phyloP scores from a whole-genome alignment of 2,113 vertebrate species.

The Lanius ludovicianus region DNA sequence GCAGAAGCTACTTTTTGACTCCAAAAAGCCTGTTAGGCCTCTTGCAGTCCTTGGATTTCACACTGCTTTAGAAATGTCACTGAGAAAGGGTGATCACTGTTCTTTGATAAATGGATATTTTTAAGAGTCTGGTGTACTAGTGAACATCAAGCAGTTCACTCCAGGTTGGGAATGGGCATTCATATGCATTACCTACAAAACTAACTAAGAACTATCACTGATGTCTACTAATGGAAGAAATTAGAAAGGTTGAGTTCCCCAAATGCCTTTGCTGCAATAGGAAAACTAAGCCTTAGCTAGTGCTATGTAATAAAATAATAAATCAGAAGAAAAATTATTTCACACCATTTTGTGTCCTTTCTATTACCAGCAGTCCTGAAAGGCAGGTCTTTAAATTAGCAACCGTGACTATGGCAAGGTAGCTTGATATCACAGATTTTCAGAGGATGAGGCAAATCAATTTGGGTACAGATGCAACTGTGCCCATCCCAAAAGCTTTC shows the following conservation, averaged over 20 bases:
- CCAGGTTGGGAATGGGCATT: neutral
- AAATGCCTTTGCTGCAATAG: neutral
- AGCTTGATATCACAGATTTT: neutral
- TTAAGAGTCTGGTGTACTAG: neutral
- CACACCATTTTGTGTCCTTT: neutral
- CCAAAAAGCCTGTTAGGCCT: neutral
- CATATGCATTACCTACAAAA: neutral
- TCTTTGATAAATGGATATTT: neutral
- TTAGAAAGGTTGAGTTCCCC: neutral
- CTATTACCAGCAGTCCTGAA: neutral
- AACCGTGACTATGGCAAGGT: fast-evolving
- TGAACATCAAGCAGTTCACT: neutral
- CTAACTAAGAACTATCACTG: neutral
- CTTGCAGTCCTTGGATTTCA: neutral
- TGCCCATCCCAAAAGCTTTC: neutral
- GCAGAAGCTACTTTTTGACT: neutral
- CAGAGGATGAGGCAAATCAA: fast-evolving
- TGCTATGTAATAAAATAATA: neutral
- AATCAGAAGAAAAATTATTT: neutral
- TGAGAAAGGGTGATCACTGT: neutral
- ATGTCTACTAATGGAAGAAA: neutral
- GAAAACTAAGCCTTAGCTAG: neutral
- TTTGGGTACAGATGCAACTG: neutral
- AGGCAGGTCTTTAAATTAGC: neutral
- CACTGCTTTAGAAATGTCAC: neutral